A percentile compares a stretch with the other conserved stretches of the same genome.
Evolutionary conservation across 2,797 vertebrate genomes (phyloP).

Genomic region (Labeo calbasu): DNA sequence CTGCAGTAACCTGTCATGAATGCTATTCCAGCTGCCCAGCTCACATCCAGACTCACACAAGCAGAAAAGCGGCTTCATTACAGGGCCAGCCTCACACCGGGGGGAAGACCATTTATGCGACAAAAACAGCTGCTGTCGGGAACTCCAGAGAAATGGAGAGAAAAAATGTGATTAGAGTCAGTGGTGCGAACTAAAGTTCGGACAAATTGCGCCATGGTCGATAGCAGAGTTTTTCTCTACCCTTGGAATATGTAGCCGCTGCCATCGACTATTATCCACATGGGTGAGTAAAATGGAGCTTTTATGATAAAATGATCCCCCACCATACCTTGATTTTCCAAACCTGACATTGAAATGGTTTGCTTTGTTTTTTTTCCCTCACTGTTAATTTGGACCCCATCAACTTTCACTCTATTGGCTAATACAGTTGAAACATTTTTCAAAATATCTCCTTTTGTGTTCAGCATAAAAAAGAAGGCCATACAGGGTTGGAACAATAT

Average conservation of each 20-base stretch:
- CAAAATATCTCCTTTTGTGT: neutral
- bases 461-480: neutral
- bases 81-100: constrained; percentile 17
- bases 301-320: constrained; percentile 14
- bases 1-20: constrained; percentile 3
- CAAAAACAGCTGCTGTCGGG: constrained; percentile 33
- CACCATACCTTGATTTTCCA: constrained; percentile 15
- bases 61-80: constrained; percentile 25
- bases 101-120: constrained; percentile 9
- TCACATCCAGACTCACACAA: constrained; percentile 5
- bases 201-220: constrained; percentile 27
- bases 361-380: neutral
- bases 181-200: constrained; percentile 34
- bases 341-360: neutral
- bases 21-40: neutral
- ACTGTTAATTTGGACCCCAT: neutral
- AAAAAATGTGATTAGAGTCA: constrained; percentile 30
- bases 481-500: neutral
- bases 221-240: constrained; percentile 30
- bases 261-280: constrained; percentile 44
- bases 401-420: neutral
- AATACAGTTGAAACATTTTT: neutral
- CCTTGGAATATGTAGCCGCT: constrained; percentile 32
- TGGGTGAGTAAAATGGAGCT: constrained; percentile 41
- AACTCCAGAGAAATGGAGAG: constrained; percentile 13